phyloP scores from a whole-genome alignment of 1,140 invertebrate species.

The Epicauta chinensis region DNA sequence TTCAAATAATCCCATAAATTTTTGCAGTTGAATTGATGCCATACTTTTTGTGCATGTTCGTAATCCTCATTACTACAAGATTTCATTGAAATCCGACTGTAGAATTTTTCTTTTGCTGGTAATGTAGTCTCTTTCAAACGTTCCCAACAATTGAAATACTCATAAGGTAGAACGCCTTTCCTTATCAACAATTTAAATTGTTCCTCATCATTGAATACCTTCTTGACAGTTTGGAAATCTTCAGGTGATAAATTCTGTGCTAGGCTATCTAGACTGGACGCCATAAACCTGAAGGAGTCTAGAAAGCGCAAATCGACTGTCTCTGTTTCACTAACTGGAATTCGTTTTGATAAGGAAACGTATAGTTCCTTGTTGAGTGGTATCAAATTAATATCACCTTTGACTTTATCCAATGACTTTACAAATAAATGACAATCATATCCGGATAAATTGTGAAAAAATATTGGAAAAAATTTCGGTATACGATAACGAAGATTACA shows the following conservation, averaged over 20 bases:
- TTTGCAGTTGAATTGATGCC: conserved; percentile 41
- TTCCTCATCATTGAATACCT: conserved; percentile 11
- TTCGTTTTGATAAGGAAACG: too few relatives aligned
- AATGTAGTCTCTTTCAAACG: conserved; percentile 35
- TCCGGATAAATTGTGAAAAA: conserved; percentile 21
- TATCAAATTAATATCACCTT: conserved; percentile 9
- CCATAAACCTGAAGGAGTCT: conserved; percentile 27
- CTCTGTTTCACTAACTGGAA: conserved; percentile 5
- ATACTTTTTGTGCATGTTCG: conserved; percentile 42
- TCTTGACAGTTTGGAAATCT: too few relatives aligned
- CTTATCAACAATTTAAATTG: conserved; percentile 30
- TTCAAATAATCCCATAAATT: conserved; percentile 42
- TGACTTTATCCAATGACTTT: conserved; percentile 11
- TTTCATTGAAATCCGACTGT: conserved; percentile 30
- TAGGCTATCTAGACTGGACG: conserved; percentile 16
- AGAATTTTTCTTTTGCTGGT: conserved; percentile 35
- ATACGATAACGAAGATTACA: conserved; percentile 42
- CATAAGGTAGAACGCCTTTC: conserved; percentile 38
- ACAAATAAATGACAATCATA: conserved; percentile 25
- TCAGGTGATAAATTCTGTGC: conserved; percentile 3
- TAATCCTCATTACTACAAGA: conserved; percentile 38
- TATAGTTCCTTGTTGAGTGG: conserved; percentile 25
- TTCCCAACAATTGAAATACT: conserved; percentile 31
- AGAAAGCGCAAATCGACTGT: conserved; percentile 20
- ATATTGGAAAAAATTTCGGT: conserved; percentile 20